These are phyloP conservation scores for Busseola fusca DNA, from an alignment of 2,888 invertebrate genomes.

Conservation along the genomic window DNA sequence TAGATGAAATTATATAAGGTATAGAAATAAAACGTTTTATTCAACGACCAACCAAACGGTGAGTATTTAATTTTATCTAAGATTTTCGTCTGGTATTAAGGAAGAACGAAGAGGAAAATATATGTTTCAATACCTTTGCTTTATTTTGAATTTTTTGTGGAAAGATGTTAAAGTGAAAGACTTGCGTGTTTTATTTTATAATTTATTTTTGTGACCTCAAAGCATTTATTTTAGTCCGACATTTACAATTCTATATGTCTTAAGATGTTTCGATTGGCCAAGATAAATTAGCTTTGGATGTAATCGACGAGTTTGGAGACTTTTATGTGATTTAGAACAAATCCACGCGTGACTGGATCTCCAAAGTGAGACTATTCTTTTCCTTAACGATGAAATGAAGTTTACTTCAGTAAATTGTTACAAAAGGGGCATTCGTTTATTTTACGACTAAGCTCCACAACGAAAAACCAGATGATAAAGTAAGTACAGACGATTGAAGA, in stretches of 20 bases:
- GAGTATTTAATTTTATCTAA: background rate
- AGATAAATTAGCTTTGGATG: background rate
- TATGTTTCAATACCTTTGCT: background rate
- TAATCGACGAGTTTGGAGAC: background rate
- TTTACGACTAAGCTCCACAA: background rate
- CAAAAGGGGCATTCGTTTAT: background rate
- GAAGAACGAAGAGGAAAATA: background rate
- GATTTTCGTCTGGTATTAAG: background rate
- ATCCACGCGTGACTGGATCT: background rate
- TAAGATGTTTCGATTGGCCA: background rate
- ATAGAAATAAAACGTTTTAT: background rate
- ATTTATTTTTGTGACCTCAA: background rate
- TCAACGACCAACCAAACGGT: background rate
- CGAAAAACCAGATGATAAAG: background rate
- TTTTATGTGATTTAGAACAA: background rate
- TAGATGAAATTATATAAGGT: background rate
- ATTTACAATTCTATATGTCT: background rate
- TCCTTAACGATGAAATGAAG: background rate
- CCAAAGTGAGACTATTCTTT: background rate
- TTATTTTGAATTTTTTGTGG: background rate
- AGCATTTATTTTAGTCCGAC: background rate
- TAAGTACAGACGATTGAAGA: background rate
- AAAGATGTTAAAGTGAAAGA: background rate
- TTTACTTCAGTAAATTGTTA: background rate
- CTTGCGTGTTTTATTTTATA: conserved; percentile 2